Evolutionary conservation across 1,140 invertebrate genomes (phyloP), one percentile per base, ranked within the genome.

Genomic region (Formica exsecta): DNA sequence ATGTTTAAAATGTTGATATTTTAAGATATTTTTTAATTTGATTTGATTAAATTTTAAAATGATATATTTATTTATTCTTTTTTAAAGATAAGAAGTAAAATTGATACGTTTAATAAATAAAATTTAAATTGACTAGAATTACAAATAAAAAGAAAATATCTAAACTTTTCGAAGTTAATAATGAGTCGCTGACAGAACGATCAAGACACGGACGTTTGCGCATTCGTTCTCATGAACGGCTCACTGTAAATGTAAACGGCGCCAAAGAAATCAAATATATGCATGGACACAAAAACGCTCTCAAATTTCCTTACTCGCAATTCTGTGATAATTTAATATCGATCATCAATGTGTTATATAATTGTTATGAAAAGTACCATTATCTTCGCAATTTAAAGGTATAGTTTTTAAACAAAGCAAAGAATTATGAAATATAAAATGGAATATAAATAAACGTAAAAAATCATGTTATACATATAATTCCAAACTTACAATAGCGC

Each of bases 141-240:
- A 32, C n/a, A 76, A 41, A 32, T 65, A 8, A 32, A 77, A 65
- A 32, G 38, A 51, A 44, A 41, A 29, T 41, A 29, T 22, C 3
- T 19, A 61, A 29, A 22, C 9, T 75, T 44, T 8, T 74, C 36
- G 0, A 59, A 75, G 41, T 25, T 29, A 48, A 25, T 70, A 87
- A 83, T 51, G 80, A 76, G 71, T 79, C 66, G 32, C 29, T 75
- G 85, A 57, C 44, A 65, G 71, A 75, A 76, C 41, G 80, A 3
- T 57, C 51, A 19, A 29, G 19, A 32, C 16, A 59, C 32, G 3
- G 1, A 74, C 38, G 41, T 22, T 79, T 8, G 13, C 25, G 5
- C 38, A 44, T 73, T 51, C 54, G 32, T 65, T 65, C 57, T 68
- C 66, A 61, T 19, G 13, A 44, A 77, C 25, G 25, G 8, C 25